Percentiles rank a stretch among this genome's conserved stretches.
phyloP scores from a whole-genome alignment of 2,888 invertebrate species.

The Hyles lineata region DNA sequence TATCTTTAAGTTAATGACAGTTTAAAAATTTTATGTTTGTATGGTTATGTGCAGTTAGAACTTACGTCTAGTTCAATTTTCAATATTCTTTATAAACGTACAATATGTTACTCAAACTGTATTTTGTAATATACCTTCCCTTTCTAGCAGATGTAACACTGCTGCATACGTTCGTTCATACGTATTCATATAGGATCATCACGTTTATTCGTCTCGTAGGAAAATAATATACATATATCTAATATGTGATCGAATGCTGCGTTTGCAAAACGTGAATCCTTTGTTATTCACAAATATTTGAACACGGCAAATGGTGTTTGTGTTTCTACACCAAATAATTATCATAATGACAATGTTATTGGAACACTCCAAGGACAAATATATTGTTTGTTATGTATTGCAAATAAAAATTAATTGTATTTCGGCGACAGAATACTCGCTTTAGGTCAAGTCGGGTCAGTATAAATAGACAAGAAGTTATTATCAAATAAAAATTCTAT shows the following conservation, averaged over 20 bases:
- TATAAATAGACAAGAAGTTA: background rate
- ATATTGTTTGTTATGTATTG: background rate
- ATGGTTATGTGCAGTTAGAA: too few relatives aligned
- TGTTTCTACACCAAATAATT: background rate
- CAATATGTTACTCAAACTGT: background rate
- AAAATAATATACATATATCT: background rate
- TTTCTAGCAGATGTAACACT: background rate
- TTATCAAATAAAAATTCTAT: background rate
- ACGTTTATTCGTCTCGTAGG: background rate
- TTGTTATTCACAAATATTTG: background rate
- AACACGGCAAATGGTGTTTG: background rate
- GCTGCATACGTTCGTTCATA: background rate
- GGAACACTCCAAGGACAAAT: background rate
- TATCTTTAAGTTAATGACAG: too few relatives aligned
- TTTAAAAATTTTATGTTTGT: too few relatives aligned
- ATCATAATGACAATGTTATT: background rate
- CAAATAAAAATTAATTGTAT: conserved; percentile 4
- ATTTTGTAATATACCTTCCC: conserved; percentile 2
- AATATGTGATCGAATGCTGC: background rate
- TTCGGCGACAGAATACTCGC: background rate
- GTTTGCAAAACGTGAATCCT: background rate
- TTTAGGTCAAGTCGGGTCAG: conserved; percentile 12
- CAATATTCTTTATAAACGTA: background rate
- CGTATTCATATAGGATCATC: background rate
- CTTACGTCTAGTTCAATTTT: background rate